Evolutionary conservation across 2,888 invertebrate species (phyloP), one percentile per base, ranked within the genome.

Genomic region (Seira sanloemensis): DNA sequence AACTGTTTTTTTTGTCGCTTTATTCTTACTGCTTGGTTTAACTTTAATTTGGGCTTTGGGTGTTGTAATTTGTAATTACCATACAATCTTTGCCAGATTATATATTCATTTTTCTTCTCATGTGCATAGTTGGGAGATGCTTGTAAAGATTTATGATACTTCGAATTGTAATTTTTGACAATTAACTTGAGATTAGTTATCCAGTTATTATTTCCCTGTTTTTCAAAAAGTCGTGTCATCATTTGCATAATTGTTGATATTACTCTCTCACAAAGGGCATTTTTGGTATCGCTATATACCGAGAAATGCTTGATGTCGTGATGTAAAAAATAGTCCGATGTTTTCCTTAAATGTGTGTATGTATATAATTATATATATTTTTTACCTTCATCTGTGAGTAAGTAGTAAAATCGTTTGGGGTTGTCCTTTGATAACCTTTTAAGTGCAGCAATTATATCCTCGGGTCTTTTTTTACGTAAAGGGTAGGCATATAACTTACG

Each of bases 371-470:
- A n/a, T n/a, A n/a, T n/a, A 25, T 58, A 74, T 24, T 74, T 62
- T 62, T 2, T 1, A 23, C 54, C 54, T 5, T 46, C 23, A 23
- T 73, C 73, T 9, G 23, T 50, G 2, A 9, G 12, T 4, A 50
- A 12, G 16, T 21, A 73, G n/a, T 54, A 23, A 9, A 58, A 58
- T 9, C 16, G 18, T 18, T 7, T 1, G 7, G n/a, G 5, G n/a
- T 58, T 21, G 1, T 24, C 58, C 26, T 74, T 74, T 26, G 62
- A 74, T 21, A 74, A 58, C 7, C n/a, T 23, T 25, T 74, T 74
- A 62, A 74, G 62, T 9, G 62, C 74, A 24, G 5, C 16, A 16
- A 74, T n/a, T 2, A 58, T 16, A 9, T 21, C 58, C 1, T 58
- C 62, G 4, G 23, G 18, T n/a, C 24, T 19, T 24, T 74, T 74